Base-by-base conservation (phyloP, 2,797 vertebrate species). In the Epinephelus awoara region DNA sequence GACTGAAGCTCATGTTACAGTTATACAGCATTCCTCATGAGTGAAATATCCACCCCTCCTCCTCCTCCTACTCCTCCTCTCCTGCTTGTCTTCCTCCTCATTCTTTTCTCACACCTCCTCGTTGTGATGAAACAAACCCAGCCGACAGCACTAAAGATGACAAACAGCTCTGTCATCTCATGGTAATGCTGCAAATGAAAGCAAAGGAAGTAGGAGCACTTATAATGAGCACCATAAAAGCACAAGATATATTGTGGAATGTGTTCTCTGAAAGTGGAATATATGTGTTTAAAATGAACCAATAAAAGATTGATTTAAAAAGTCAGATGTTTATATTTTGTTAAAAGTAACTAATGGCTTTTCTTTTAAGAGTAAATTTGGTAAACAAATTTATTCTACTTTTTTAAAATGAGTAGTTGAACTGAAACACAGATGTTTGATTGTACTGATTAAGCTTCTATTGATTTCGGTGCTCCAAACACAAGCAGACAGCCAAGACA, bases 101-200 rank as follows among this genome's bases (percentile, higher is more conserved):
- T 75, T 84, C 67, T 65, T 77, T 86, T 82, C 89, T 91, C 85
- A 82, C 90, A 90, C 89, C 89, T 89, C 88, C 82, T 92, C 80
- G 72, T 42, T 47, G 82, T 65, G 83, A 86, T 79, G 85, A 90
- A 86, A 83, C 79, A 75, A 84, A 68, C 80, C 59, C 68, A 5
- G 57, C 62, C 58, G 70, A 79, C 83, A 61, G 75, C 44, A 51
- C 70, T 81, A 77, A 86, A 87, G 90, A 92, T 91, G 92, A 93
- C 86, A 91, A 92, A 91, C 90, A 82, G 67, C 83, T 78, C 84
- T 86, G 90, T 93, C 88, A 85, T 88, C 71, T 77, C 73, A 13
- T 58, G 3, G 76, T 83, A 72, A 86, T 83, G 52, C 79, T 63
- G 80, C 62, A 79, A 81, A 86, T 79, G 75, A 82, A 89, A 84